Conservation (phyloP, 35 echinoderm and acorn worm genomes). For the Apostichopus californicus region DNA sequence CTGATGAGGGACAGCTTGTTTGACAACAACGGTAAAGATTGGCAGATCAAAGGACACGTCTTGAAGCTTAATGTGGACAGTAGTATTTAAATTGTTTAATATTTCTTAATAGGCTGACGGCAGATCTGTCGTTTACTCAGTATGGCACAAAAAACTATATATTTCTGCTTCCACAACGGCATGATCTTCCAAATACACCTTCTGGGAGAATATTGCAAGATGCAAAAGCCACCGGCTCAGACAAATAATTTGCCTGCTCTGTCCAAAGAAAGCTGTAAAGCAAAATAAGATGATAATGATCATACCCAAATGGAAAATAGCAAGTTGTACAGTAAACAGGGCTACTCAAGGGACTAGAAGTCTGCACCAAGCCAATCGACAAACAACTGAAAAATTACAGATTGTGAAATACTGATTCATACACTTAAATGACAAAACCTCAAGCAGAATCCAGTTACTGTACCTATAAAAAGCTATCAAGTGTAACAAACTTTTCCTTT, state of each 20-base stretch:
- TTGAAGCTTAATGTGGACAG: neutral
- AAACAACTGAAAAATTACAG: no score
- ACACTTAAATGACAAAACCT: no score
- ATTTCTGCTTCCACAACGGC: slow-evolving; percentile 56
- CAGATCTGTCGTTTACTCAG: slow-evolving; percentile 43
- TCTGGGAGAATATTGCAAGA: slow-evolving; percentile 47
- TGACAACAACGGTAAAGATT: slow-evolving; percentile 1
- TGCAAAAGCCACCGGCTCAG: slow-evolving; percentile 40
- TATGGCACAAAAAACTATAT: slow-evolving; percentile 52
- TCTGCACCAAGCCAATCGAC: no score
- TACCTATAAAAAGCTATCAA: no score
- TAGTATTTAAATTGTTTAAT: slow-evolving; percentile 2
- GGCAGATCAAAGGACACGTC: neutral
- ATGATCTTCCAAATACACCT: slow-evolving; percentile 54
- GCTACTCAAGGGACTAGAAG: no score
- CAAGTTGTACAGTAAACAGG: no score
- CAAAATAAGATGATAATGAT: neutral
- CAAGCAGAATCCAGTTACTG: no score
- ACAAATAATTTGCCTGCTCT: slow-evolving; percentile 52
- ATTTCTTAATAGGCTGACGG: slow-evolving; percentile 55
- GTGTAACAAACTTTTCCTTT: no score
- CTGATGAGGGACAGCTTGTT: neutral
- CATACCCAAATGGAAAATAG: no score
- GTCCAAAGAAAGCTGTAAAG: slow-evolving; percentile 36
- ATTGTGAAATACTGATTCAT: no score